Conservation (phyloP, 37 sponge, comb jelly and placozoan genomes). For the Oopsacas minuta region DNA sequence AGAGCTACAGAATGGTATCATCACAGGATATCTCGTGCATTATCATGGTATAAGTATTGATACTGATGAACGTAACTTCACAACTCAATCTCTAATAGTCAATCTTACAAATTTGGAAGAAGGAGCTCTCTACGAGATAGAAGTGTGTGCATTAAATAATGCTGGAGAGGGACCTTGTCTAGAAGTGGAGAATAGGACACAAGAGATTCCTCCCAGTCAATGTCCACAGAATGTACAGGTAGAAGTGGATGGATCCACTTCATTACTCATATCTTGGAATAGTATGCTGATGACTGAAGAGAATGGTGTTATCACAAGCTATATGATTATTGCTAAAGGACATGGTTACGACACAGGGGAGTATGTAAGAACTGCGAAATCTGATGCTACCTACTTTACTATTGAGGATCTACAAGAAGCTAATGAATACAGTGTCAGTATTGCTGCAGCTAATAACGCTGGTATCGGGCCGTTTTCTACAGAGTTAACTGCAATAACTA, state of each 20-base stretch:
- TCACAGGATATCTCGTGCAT: neutral
- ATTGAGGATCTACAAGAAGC: neutral
- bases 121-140: neutral
- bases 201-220: neutral
- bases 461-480: neutral
- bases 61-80: neutral
- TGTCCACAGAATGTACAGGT: neutral
- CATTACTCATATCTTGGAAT: neutral
- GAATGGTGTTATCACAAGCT: neutral
- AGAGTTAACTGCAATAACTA: neutral
- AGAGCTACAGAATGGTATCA: neutral
- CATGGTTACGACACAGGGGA: neutral
- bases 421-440: neutral
- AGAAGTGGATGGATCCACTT: slow-evolving; percentile 5
- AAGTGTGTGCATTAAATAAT: neutral
- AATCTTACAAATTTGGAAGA: neutral
- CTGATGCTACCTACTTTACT: neutral
- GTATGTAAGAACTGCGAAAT: neutral
- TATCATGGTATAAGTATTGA: neutral
- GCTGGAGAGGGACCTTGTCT: neutral
- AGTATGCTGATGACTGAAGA: neutral
- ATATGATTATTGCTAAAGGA: neutral
- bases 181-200: neutral
- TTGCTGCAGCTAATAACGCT: neutral
- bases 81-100: neutral